Base-by-base conservation (phyloP, 2,797 vertebrate genomes). In the Eleutherodactylus coqui region DNA sequence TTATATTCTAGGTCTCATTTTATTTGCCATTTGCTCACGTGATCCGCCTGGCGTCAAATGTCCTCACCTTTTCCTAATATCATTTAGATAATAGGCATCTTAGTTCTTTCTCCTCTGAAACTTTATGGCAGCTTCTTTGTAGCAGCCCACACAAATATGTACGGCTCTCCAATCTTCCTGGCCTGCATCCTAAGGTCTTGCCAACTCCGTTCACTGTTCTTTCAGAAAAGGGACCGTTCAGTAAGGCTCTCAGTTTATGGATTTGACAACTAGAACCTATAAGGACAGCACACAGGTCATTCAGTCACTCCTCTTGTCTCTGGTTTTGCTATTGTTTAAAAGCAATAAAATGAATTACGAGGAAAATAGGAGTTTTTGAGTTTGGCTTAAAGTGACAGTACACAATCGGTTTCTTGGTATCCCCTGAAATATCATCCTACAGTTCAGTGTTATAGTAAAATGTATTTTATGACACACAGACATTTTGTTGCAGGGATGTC, bases 61-160 rank as follows among this genome's bases (percentile, higher is more conserved):
- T 85, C 87, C 88, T 86, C 87, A 86, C 72, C 86, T 86, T 91
- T 84, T 88, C 88, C 90, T 89, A 77, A 88, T 88, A 92, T 90
- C 90, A 89, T 72, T 43, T 55, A 90, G 81, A 92, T 90, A 93
- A 92, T 88, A 88, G 91, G 84, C 87, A 90, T 90, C 91, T 91
- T 91, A 88, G 91, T 90, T 80, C 86, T 86, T 67, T 64, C 62
- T 87, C 79, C 77, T 82, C 83, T 89, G 85, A 86, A 86, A 87
- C 85, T 89, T 82, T 86, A 86, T 88, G 90, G 88, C 85, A 89
- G 88, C 75, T 87, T 89, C 89, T 88, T n/a, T 64, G 88, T 83
- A 90, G 84, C 89, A 89, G 58, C 90, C 91, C 91, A 90, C 91
- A 92, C 91, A 93, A 88, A 91, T 91, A 93, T 92, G 89, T 86